These are phyloP conservation scores for Girardinichthys multiradiatus DNA, from an alignment of 2,113 vertebrate genomes.

Conservation along the genomic window DNA sequence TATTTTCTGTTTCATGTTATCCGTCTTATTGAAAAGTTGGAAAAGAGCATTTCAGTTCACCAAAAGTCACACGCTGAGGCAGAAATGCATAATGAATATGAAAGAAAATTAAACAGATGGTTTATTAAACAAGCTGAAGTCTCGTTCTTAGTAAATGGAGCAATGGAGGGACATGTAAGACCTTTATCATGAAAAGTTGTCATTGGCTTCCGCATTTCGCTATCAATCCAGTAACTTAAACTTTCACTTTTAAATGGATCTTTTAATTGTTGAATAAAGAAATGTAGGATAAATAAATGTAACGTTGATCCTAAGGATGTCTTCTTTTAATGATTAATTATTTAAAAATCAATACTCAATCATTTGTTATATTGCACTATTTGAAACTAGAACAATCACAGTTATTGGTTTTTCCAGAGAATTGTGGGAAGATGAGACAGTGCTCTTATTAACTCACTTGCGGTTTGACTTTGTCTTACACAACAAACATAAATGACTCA, in stretches of 20 bases:
- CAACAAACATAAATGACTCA: too few relatives aligned
- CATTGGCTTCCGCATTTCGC: conserved; percentile 25
- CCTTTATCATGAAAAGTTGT: conserved; percentile 10
- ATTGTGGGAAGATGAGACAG: too few relatives aligned
- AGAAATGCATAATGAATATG: conserved; percentile 20
- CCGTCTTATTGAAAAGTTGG: neutral
- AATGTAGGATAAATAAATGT: neutral
- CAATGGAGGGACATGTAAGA: conserved; percentile 24
- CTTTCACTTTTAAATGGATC: conserved; percentile 8
- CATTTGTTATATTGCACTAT: neutral
- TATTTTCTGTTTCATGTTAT: conserved; percentile 1
- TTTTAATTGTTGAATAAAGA: too few relatives aligned
- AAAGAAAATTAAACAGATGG: conserved; percentile 19
- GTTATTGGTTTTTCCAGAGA: too few relatives aligned
- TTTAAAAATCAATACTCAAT: neutral
- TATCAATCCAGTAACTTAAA: conserved; percentile 18
- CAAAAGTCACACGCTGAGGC: conserved; percentile 4
- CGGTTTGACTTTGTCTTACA: too few relatives aligned
- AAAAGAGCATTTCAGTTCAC: conserved; percentile 10
- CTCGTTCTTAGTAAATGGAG: conserved; percentile 22
- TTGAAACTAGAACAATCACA: neutral
- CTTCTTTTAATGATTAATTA: neutral
- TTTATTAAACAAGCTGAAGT: conserved; percentile 37
- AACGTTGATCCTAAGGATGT: neutral
- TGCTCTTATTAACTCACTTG: too few relatives aligned